Conservation (phyloP, 2,888 invertebrate genomes). For the Macrosoma leucophasiata region DNA sequence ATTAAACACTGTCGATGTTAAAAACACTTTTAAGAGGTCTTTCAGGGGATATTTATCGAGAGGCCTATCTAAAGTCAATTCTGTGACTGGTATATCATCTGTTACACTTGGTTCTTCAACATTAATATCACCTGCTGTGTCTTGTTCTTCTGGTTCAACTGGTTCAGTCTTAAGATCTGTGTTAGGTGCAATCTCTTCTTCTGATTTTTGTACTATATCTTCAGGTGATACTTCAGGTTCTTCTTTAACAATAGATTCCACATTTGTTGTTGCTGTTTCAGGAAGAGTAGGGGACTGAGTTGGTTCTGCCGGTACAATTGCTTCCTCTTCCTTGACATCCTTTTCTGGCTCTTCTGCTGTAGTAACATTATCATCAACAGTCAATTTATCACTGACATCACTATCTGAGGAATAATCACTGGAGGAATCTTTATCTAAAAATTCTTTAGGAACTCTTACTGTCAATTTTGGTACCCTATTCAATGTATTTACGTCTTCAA, state of each 20-base stretch:
- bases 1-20: slow-evolving; percentile 79
- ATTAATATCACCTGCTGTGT: slow-evolving; percentile 40
- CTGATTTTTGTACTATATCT: slow-evolving; percentile 35
- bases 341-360: slow-evolving; percentile 33
- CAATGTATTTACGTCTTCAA: slow-evolving; percentile 58
- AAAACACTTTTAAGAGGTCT: slow-evolving; percentile 83
- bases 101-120: slow-evolving; percentile 45
- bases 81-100: slow-evolving; percentile 79
- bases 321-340: slow-evolving; percentile 28
- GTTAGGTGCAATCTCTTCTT: slow-evolving; percentile 37
- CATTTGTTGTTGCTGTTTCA: slow-evolving; percentile 22
- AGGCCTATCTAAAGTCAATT: slow-evolving; percentile 83
- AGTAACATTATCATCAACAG: slow-evolving; percentile 70
- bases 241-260: slow-evolving; percentile 18
- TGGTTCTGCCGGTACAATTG: slow-evolving; percentile 20
- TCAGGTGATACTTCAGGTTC: slow-evolving; percentile 26
- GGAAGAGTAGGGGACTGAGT: slow-evolving; percentile 14
- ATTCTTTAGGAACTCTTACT: slow-evolving; percentile 79
- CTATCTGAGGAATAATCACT: slow-evolving; percentile 74
- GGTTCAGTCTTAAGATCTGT: slow-evolving; percentile 51
- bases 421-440: slow-evolving; percentile 69
- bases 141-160: slow-evolving; percentile 42
- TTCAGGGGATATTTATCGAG: slow-evolving; percentile 84
- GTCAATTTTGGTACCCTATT: slow-evolving; percentile 82
- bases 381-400: slow-evolving; percentile 77